Base-by-base conservation (phyloP, 2,797 vertebrate species). In the Phoeniculus purpureus region DNA sequence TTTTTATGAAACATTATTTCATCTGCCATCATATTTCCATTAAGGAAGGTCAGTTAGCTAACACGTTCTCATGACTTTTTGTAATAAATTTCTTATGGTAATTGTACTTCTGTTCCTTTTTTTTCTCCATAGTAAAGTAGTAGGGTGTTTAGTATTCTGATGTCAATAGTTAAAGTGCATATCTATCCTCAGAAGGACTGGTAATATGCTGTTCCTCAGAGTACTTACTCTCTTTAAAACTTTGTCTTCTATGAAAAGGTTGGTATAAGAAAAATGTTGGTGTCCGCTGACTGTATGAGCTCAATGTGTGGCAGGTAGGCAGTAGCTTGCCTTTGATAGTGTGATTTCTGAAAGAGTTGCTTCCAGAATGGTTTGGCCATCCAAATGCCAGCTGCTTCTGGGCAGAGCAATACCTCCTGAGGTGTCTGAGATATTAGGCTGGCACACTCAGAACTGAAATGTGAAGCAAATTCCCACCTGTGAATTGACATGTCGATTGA, bases 1-100 rank as follows among this genome's bases (percentile, higher is more conserved):
- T 81, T 89, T 93, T 68, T 85, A 37, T 68, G 78, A 87, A 96
- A 81, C 6, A 12, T 65, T 54, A 59, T 89, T 95, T 96, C 10
- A 71, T 88, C 75, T 87, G 50, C 50, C 84, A 43, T 72, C 51
- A 14, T 84, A 81, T 81, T 77, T 89, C 90, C 60, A 59, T 85
- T 73, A 90, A 68, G 61, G 56, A 68, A 80, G 72, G 64, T 82
- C 68, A 67, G 25, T 62, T 64, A 81, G 25, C 56, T 73, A 58
- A 74, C 10, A 10, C 20, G 25, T 80, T 88, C 26, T 76, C 18
- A 26, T 27, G 26, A 71, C 22, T 66, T 48, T 64, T 55, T 72
- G 22, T 64, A 51, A 47, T 68, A 29, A n/a, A 29, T 40, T 91
- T 87, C 26, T 52, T 56, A 14, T 43, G 21, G 61, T 77, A n/a